Percentiles rank a stretch among this genome's conserved stretches.
Evolutionary conservation across 2,888 invertebrate species (phyloP).

Genomic region (Apoda limacodes): DNA sequence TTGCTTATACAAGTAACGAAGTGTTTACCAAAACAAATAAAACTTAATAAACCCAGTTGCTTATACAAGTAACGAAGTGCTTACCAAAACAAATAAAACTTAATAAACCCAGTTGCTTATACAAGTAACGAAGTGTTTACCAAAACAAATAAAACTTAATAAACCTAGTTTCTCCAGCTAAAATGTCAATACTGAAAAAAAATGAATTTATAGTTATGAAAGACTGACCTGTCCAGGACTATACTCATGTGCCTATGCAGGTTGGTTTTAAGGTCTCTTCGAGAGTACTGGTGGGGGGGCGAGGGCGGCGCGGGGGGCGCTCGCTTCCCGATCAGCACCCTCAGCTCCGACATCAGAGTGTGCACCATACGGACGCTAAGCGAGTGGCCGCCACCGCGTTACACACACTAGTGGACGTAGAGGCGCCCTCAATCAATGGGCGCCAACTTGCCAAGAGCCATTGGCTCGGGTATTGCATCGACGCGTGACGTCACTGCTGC

Average conservation of each 20-base stretch:
- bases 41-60: too few species aligned
- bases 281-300: constrained; percentile 49
- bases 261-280: constrained; percentile 62
- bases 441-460: constrained; percentile 56
- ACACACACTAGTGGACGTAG: constrained; percentile 54
- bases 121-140: too few species aligned
- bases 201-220: too few species aligned
- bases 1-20: too few species aligned
- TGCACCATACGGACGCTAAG: constrained; percentile 68
- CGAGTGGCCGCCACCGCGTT: constrained; percentile 46
- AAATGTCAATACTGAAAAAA: constrained; percentile 1
- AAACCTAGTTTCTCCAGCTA: not conserved
- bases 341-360: constrained; percentile 63
- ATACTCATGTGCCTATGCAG: constrained; percentile 67
- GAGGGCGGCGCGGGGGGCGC: constrained; percentile 36
- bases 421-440: constrained; percentile 47
- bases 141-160: too few species aligned
- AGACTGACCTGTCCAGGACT: constrained; percentile 64
- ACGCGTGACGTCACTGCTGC: constrained; percentile 50
- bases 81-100: too few species aligned
- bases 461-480: constrained; percentile 57
- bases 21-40: too few species aligned
- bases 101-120: too few species aligned
- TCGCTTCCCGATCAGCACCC: constrained; percentile 65
- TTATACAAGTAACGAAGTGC: too few species aligned